phyloP scores from a whole-genome alignment of 37 sponge, comb jelly and placozoan genomes.

The Oopsacas minuta region DNA sequence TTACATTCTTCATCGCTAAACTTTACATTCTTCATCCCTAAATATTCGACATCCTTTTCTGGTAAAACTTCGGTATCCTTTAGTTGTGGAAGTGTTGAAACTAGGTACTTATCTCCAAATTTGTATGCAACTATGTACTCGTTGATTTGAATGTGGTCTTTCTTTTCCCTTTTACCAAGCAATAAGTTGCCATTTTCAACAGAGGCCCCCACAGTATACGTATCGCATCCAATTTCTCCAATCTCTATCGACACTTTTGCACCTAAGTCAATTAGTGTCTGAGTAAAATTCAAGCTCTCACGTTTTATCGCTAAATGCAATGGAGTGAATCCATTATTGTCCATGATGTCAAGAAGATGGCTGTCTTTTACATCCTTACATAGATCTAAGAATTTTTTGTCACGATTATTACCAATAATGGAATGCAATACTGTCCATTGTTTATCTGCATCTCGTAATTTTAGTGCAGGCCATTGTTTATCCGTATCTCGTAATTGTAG shows the following conservation, averaged over 20 bases:
- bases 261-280: neutral
- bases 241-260: neutral
- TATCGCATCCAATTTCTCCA: neutral
- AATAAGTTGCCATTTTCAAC: neutral
- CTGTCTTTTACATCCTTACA: neutral
- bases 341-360: neutral
- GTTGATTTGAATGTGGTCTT: neutral
- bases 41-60: neutral
- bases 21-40: neutral
- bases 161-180: neutral
- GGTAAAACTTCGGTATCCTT: neutral
- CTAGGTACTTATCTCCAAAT: neutral
- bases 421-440: slow-evolving; percentile 4
- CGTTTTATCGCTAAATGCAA: neutral
- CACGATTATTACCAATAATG: neutral
- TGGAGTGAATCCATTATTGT: neutral
- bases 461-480: neutral
- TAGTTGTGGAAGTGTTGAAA: neutral
- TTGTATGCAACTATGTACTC: neutral
- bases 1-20: neutral
- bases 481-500: neutral
- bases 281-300: neutral
- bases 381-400: neutral
- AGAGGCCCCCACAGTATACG: slow-evolving; percentile 2
- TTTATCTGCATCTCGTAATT: neutral